phyloP scores from a whole-genome alignment of 2,797 vertebrate species.

The Scarus forsteni region DNA sequence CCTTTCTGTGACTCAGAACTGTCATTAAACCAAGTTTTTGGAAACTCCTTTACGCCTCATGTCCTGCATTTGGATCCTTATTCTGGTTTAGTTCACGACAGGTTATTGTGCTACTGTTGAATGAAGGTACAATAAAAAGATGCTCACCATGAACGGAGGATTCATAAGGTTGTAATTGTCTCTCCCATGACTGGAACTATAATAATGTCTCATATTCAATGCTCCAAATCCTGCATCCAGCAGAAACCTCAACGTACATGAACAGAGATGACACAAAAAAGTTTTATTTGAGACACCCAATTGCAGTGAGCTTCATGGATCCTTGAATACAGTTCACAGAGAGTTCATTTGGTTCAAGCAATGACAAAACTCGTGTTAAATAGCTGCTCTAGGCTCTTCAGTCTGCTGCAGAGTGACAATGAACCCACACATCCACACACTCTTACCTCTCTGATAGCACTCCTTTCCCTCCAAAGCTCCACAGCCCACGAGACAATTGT shows the following conservation, averaged over 20 bases:
- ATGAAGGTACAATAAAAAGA: too few relatives aligned
- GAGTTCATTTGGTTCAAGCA: slow-evolving; percentile 16
- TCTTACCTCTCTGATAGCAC: slow-evolving; percentile 19
- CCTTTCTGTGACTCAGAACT: too few relatives aligned
- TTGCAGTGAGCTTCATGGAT: not conserved
- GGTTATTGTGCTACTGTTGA: too few relatives aligned
- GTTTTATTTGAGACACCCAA: not conserved
- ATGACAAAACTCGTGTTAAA: slow-evolving; percentile 9
- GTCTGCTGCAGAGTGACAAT: slow-evolving; percentile 19
- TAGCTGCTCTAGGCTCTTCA: not conserved
- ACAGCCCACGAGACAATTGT: slow-evolving; percentile 59
- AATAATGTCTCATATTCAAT: not conserved
- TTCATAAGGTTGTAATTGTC: too few relatives aligned
- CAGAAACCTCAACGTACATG: not conserved
- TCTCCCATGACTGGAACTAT: not conserved
- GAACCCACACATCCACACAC: slow-evolving; percentile 19
- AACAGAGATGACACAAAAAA: not conserved
- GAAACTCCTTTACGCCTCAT: too few relatives aligned
- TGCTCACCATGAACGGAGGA: too few relatives aligned
- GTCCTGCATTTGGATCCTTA: too few relatives aligned
- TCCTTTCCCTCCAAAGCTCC: slow-evolving; percentile 19
- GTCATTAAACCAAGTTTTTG: too few relatives aligned
- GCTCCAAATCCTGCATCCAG: not conserved
- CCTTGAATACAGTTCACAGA: slow-evolving; percentile 8
- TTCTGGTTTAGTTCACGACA: too few relatives aligned